phyloP scores from a whole-genome alignment of 2,888 invertebrate genomes.

The Strigamia maritima region DNA sequence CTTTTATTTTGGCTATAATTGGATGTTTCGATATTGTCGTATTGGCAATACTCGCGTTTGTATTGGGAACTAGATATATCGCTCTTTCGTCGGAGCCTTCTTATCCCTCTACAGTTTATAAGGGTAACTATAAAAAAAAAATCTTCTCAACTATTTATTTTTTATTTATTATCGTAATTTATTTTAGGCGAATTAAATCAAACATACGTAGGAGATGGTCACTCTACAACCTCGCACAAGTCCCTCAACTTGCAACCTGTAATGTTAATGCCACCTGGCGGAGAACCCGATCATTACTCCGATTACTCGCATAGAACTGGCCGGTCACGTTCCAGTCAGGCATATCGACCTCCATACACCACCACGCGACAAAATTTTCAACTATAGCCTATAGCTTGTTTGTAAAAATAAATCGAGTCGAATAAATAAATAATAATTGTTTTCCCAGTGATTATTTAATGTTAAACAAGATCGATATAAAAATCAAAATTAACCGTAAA shows the following conservation, averaged over 20 bases:
- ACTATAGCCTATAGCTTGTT: slow-evolving; percentile 57
- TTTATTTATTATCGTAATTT: neutral
- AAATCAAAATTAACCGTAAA: neutral
- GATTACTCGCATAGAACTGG: slow-evolving; percentile 73
- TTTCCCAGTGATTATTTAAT: neutral
- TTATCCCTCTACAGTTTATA: slow-evolving; percentile 61
- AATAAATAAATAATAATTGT: neutral
- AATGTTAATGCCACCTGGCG: slow-evolving; percentile 66
- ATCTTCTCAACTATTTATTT: neutral
- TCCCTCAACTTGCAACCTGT: slow-evolving; percentile 84
- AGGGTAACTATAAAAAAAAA: slow-evolving; percentile 56
- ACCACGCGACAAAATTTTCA: slow-evolving; percentile 70
- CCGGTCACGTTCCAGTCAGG: slow-evolving; percentile 57
- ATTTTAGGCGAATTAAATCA: slow-evolving; percentile 78
- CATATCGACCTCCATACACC: slow-evolving; percentile 60
- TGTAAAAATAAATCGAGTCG: neutral
- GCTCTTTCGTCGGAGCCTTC: slow-evolving; percentile 75
- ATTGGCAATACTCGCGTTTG: slow-evolving; percentile 84
- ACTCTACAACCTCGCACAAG: slow-evolving; percentile 79
- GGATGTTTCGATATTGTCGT: slow-evolving; percentile 79
- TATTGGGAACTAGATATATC: slow-evolving; percentile 84
- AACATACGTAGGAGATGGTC: slow-evolving; percentile 79
- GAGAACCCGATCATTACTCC: slow-evolving; percentile 69
- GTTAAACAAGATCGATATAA: neutral
- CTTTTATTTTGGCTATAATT: slow-evolving; percentile 86